Evolutionary conservation across 2,797 vertebrate species (phyloP).

Genomic region (Loriculus beryllinus): DNA sequence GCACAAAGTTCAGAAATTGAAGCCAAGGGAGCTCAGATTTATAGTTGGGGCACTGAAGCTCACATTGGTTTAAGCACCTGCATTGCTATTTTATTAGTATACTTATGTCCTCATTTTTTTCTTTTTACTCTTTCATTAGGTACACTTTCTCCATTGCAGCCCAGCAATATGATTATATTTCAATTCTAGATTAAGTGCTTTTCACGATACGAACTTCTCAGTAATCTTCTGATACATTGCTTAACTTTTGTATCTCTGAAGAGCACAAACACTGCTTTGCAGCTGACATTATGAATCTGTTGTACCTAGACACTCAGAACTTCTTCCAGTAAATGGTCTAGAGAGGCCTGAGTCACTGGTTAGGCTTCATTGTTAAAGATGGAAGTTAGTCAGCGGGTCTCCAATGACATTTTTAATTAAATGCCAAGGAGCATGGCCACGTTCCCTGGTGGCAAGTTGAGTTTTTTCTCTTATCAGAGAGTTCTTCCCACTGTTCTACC

Average conservation of each 20-base stretch:
- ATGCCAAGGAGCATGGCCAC: background rate
- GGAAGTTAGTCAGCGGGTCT: background rate
- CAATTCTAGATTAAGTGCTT: background rate
- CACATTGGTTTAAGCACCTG: background rate
- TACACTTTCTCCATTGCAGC: background rate
- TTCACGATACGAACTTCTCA: background rate
- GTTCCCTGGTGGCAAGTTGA: background rate
- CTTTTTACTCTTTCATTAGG: background rate
- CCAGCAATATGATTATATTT: background rate
- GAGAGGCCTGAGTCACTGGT: background rate
- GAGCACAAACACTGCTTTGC: background rate
- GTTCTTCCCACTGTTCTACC: background rate
- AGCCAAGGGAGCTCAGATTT: background rate
- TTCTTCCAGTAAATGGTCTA: background rate
- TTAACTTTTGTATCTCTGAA: background rate
- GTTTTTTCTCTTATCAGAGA: background rate
- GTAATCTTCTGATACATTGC: background rate
- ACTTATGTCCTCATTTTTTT: background rate
- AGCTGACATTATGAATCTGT: background rate
- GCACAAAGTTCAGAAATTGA: background rate
- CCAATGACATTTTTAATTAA: slow-evolving; percentile 34
- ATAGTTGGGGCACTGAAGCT: background rate
- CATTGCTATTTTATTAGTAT: background rate
- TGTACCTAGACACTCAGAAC: background rate
- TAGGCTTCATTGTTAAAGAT: background rate